These are phyloP conservation scores for Cryptocheilus praepositus DNA, from an alignment of 2,888 invertebrate species.

Conservation along the genomic window DNA sequence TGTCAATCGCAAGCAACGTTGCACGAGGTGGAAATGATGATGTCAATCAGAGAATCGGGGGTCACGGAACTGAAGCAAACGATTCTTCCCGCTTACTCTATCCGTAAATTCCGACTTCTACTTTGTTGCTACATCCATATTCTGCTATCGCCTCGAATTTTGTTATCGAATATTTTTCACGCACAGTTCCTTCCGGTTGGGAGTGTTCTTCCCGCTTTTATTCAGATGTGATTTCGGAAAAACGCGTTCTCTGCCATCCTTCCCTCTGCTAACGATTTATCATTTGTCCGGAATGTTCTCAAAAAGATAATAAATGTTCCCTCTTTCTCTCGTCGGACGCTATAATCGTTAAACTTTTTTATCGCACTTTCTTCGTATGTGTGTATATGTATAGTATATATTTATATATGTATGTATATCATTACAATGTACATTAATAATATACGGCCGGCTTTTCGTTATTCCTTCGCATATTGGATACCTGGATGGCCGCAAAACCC, in stretches of 20 bases:
- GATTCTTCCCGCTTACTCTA: too few species aligned
- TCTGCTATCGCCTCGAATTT: neutral
- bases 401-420: slow-evolving; percentile 37
- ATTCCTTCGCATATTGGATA: neutral
- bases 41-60: too few species aligned
- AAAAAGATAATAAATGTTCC: neutral
- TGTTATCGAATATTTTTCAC: neutral
- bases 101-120: too few species aligned
- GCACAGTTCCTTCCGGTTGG: too few species aligned
- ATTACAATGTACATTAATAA: slow-evolving; percentile 36
- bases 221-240: too few species aligned
- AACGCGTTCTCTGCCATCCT: too few species aligned
- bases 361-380: too few species aligned
- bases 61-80: too few species aligned
- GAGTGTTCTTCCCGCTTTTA: too few species aligned
- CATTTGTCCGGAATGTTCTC: neutral
- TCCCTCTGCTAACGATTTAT: neutral
- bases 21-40: neutral
- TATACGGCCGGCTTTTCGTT: neutral
- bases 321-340: neutral
- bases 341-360: too few species aligned
- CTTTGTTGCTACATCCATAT: neutral
- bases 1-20: neutral
- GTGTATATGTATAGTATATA: slow-evolving; percentile 10
- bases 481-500: slow-evolving; percentile 49